Percentiles rank a stretch among this genome's conserved stretches.
Evolutionary conservation across 2,888 invertebrate genomes (phyloP).

Genomic region (Tolmerus cingulatus): DNA sequence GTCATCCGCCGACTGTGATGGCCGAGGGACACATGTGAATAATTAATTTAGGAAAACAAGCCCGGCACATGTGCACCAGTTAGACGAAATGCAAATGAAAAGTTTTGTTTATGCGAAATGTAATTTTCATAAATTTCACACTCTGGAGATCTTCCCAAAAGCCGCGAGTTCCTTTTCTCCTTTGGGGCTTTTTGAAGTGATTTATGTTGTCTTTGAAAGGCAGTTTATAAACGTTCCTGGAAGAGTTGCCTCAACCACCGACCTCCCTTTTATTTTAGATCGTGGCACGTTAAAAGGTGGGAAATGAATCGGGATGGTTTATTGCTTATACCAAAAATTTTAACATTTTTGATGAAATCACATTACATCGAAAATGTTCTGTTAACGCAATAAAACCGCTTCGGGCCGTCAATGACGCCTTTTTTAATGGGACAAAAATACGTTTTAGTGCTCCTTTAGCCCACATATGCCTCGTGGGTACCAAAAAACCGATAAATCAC

Average conservation of each 20-base stretch:
- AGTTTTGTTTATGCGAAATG: conserved; percentile 19
- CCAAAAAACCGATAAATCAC: neutral
- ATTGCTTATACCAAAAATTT: neutral
- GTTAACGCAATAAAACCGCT: neutral
- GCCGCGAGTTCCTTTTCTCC: neutral
- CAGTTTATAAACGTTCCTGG: neutral
- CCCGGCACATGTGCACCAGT: neutral
- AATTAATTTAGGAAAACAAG: conserved; percentile 32
- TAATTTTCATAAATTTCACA: conserved; percentile 21
- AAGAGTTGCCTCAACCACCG: neutral
- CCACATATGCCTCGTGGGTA: neutral
- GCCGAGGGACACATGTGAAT: conserved; percentile 19
- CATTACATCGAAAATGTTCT: neutral
- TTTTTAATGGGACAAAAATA: conserved; percentile 14
- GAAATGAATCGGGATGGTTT: neutral
- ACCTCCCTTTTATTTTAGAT: neutral
- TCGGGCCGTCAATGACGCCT: neutral
- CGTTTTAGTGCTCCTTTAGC: conserved; percentile 1
- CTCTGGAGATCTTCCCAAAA: neutral
- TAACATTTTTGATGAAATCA: conserved; percentile 19
- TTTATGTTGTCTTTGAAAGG: neutral
- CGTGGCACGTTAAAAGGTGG: neutral
- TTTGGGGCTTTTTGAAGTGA: neutral
- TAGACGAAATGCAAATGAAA: neutral
- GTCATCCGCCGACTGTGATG: neutral